Evolutionary conservation across 2,113 vertebrate genomes (phyloP), one percentile per base, ranked within the genome.

Genomic region (Agapornis roseicollis): DNA sequence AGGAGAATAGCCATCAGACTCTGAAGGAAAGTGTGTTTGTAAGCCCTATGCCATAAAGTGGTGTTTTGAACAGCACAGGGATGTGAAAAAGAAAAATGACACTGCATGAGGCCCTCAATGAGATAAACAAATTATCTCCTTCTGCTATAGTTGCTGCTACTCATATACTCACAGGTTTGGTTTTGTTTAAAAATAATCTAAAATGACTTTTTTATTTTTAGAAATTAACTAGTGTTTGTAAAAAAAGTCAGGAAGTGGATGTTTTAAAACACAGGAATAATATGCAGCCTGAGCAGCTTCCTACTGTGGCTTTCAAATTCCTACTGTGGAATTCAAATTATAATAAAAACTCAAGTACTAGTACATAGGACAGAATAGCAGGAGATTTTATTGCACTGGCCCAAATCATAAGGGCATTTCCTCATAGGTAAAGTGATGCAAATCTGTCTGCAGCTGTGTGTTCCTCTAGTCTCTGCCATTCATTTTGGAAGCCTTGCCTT

Each of bases 111-210:
- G 56, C 46, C 95, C 52, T 71, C 68, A 39, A 80, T 80, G 82
- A 88, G 80, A 70, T 91, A 95, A 95, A 73, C 85, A 94, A 78
- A 94, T 94, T 68, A 90, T 60, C 28, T 90, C 72, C 33, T 86
- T 93, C 82, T 92, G 56, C 56, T 86, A 8, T 44, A 88, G 33
- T 53, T 88, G 27, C 72, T 74, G 63, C 50, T 83, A 31, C 42
- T 88, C 5, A 6, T 76, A 50, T n/a, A 55, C 53, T 82, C 60
- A 55, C 27, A 68, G 39, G 39, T 69, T 92, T 86, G 60, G 1
- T 74, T 94, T 95, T 79, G 52, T 82, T 95, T 88, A 66, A 94
- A 95, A 88, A 85, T 69, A 94, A 92, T 69, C 33, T 56, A 41
- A 90, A 90, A 49, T 80, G 46, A 8, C n/a, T 88, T 61, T 84